Conservation (phyloP, 2,888 invertebrate species). For the Hyalella azteca region DNA sequence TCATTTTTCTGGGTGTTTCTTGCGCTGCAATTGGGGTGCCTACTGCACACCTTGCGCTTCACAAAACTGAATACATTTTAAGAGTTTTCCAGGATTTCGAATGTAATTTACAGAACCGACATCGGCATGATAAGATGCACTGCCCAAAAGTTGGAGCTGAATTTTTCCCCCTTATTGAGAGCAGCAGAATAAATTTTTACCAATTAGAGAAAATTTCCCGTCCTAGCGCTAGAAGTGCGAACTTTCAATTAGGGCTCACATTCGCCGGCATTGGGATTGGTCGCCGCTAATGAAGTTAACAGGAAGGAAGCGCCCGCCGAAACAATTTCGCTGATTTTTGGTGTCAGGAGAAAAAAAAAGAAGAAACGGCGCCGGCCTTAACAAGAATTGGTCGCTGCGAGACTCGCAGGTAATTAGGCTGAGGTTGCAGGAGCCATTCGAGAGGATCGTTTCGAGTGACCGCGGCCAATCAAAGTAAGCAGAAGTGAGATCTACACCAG, state of each 20-base stretch:
- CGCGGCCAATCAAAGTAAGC: not conserved
- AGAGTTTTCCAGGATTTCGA: no score
- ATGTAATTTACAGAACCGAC: no score
- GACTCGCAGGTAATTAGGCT: conserved; percentile 3
- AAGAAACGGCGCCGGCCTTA: not conserved
- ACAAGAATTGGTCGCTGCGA: not conserved
- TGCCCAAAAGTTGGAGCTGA: no score
- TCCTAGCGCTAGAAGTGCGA: not conserved
- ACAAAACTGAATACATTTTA: no score
- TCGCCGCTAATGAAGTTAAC: conserved; percentile 9
- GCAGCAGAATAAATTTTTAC: not conserved
- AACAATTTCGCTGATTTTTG: not conserved
- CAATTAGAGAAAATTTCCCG: not conserved
- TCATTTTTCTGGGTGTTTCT: no score
- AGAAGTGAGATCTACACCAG: no score
- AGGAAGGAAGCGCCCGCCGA: not conserved
- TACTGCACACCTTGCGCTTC: no score
- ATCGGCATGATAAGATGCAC: no score
- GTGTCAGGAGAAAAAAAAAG: not conserved
- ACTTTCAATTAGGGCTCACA: conserved; percentile 3
- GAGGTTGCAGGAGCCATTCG: not conserved
- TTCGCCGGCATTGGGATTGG: not conserved
- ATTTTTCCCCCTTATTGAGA: no score
- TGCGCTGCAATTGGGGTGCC: no score
- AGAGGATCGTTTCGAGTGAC: not conserved